A percentile compares a stretch with the other conserved stretches of the same genome.
Evolutionary conservation across 1,140 invertebrate genomes (phyloP).

Genomic region (Lepidurus couesii): DNA sequence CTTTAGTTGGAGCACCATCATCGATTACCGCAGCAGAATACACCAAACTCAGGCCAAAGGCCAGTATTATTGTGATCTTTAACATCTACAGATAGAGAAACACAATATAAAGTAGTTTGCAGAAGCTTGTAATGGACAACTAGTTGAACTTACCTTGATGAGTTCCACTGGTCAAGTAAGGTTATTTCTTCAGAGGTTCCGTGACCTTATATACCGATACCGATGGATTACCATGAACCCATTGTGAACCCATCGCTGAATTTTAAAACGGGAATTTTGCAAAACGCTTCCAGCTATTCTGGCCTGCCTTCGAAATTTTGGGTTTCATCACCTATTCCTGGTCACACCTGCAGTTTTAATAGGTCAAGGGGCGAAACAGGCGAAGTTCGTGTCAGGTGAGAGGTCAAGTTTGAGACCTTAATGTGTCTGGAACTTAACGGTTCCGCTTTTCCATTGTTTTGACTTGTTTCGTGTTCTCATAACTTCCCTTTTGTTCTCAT

Average conservation of each 20-base stretch:
- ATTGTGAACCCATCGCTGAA: background rate
- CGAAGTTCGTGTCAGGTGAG: background rate
- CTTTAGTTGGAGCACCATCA: background rate
- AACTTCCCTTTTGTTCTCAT: background rate
- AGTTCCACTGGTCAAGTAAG: constrained; percentile 8
- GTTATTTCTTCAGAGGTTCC: background rate
- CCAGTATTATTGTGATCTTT: background rate
- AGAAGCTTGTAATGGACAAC: background rate
- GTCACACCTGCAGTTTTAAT: background rate
- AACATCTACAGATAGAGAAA: background rate
- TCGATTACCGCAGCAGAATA: background rate
- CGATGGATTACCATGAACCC: background rate
- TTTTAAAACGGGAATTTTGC: constrained; percentile 12
- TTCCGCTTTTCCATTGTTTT: background rate
- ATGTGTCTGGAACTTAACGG: background rate
- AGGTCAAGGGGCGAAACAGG: background rate
- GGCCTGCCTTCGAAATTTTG: background rate
- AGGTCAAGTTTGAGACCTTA: constrained; percentile 7
- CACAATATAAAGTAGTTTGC: background rate
- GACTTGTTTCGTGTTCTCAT: background rate
- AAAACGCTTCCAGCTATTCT: background rate
- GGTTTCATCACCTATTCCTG: background rate
- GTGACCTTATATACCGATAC: constrained; percentile 14
- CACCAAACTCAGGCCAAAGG: background rate
- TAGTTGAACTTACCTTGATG: background rate